phyloP scores from a whole-genome alignment of 2,113 vertebrate species.

The Sisor rabdophorus region DNA sequence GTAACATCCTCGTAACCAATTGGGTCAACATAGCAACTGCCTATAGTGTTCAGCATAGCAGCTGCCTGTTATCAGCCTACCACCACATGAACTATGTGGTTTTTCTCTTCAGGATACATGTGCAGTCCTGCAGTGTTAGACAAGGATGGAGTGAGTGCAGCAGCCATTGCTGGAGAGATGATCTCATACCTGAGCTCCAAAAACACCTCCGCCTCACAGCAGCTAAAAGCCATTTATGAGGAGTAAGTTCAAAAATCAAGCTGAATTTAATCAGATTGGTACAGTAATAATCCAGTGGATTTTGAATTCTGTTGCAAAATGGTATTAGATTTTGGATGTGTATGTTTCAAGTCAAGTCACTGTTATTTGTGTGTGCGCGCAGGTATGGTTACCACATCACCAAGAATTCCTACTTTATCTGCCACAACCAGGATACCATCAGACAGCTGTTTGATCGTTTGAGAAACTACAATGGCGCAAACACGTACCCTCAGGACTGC shows the following conservation, averaged over 20 bases:
- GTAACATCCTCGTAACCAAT: neutral
- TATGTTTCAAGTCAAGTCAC: no score
- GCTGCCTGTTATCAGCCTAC: no score
- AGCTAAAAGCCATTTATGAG: constrained; percentile 82
- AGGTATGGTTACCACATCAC: constrained; percentile 95
- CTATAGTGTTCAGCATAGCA: no score
- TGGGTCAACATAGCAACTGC: neutral
- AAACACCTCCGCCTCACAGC: constrained; percentile 78
- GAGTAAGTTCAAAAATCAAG: constrained; percentile 73
- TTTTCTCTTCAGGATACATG: constrained; percentile 82
- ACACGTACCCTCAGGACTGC: constrained; percentile 82
- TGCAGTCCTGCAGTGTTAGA: constrained; percentile 90
- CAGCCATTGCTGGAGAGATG: constrained; percentile 88
- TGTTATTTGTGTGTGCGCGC: neutral
- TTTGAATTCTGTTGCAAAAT: neutral
- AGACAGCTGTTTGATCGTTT: constrained; percentile 81
- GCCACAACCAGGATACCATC: constrained; percentile 82
- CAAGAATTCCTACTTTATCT: constrained; percentile 95
- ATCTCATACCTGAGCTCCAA: constrained; percentile 80
- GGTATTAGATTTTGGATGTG: no score
- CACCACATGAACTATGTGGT: neutral
- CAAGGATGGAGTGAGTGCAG: constrained; percentile 94
- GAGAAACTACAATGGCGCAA: constrained; percentile 77
- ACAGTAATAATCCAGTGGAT: neutral
- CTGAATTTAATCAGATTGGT: neutral